Conservation (phyloP, 2,888 invertebrate species). For the Magallana nippona region DNA sequence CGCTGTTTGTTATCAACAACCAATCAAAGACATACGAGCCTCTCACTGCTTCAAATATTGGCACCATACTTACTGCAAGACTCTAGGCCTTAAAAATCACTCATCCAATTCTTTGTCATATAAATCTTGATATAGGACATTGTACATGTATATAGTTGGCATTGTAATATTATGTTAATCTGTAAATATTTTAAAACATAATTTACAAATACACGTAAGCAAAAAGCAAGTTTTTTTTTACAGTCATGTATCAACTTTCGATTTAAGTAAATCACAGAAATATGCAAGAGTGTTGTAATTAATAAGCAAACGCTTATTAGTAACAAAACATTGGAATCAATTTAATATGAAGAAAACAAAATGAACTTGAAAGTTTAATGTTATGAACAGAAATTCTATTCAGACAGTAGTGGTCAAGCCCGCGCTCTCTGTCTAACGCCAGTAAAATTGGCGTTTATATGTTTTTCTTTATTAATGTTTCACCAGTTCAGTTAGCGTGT, state of each 20-base stretch:
- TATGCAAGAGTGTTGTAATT: not conserved
- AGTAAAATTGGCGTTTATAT: not conserved
- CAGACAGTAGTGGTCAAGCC: not conserved
- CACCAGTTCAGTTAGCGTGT: too few species aligned
- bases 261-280: not conserved
- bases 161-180: too few species aligned
- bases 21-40: constrained; percentile 55
- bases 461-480: not conserved
- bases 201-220: not conserved
- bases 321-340: not conserved
- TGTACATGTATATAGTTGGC: not conserved
- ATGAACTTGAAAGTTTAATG: not conserved
- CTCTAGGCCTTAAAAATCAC: constrained; percentile 11
- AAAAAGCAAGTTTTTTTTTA: not conserved
- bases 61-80: constrained; percentile 35
- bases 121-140: not conserved
- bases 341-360: not conserved
- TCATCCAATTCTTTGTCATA: too few species aligned
- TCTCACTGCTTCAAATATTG: constrained; percentile 36
- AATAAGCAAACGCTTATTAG: not conserved
- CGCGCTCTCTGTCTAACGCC: not conserved
- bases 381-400: not conserved
- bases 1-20: constrained; percentile 61
- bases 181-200: too few species aligned
- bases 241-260: not conserved